phyloP scores from a whole-genome alignment of 2,113 vertebrate species.

The Melanotaenia duboulayi region DNA sequence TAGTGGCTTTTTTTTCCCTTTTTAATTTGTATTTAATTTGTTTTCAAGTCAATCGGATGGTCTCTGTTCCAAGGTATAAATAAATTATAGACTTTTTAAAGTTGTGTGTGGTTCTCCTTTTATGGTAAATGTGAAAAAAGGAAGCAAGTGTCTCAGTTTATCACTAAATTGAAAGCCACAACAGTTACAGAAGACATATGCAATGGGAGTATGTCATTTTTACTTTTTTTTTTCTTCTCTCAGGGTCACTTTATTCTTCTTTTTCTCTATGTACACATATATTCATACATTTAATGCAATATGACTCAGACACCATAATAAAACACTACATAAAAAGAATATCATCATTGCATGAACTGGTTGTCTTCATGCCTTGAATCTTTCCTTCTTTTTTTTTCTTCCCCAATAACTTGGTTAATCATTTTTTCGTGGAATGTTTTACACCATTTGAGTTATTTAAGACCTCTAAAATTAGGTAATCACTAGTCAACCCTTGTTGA shows the following conservation, averaged over 20 bases:
- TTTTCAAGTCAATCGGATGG: constrained; percentile 69
- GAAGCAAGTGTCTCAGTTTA: neutral
- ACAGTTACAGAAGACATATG: too few relatives aligned
- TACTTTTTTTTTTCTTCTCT: constrained; percentile 8
- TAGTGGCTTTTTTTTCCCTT: constrained; percentile 72
- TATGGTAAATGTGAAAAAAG: neutral
- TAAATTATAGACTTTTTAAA: constrained; percentile 80
- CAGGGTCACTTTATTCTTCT: neutral
- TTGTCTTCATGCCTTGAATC: too few relatives aligned
- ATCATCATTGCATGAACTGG: neutral
- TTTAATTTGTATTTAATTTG: constrained; percentile 74
- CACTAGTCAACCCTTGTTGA: neutral
- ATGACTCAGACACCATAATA: constrained; percentile 9
- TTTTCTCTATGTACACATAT: constrained; percentile 3
- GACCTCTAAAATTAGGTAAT: neutral
- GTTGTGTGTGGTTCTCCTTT: constrained; percentile 55
- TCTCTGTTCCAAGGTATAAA: constrained; percentile 80
- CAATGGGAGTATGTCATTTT: neutral
- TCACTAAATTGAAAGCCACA: neutral
- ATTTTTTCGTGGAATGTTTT: too few relatives aligned
- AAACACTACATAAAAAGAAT: neutral
- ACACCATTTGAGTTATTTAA: neutral
- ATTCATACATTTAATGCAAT: constrained; percentile 32
- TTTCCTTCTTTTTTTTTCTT: too few relatives aligned
- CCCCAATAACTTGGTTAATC: neutral